phyloP scores from a whole-genome alignment of 2,113 vertebrate genomes.

The Chaetodon auriga region DNA sequence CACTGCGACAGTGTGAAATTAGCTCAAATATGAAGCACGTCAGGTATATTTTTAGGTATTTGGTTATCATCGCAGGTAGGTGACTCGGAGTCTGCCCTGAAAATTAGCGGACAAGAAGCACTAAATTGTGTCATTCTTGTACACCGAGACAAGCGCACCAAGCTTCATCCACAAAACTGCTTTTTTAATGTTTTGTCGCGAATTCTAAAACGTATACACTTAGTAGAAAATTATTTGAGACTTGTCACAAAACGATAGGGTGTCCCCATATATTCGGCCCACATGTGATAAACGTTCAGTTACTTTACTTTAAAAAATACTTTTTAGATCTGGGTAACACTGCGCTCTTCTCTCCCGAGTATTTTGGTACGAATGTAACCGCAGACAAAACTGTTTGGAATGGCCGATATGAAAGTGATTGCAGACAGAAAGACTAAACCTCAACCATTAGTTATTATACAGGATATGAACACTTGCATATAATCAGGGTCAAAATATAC shows the following conservation, averaged over 20 bases:
- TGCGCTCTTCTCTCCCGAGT: not conserved
- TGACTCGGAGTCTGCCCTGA: not conserved
- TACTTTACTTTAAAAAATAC: not conserved
- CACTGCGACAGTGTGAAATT: not conserved
- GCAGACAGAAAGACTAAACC: not conserved
- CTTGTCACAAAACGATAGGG: fast-evolving
- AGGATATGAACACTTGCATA: fast-evolving
- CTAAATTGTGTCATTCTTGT: not conserved
- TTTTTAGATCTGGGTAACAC: too few species aligned
- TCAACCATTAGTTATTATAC: not conserved
- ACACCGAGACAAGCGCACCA: not conserved
- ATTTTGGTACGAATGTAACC: not conserved
- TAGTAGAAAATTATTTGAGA: fast-evolving
- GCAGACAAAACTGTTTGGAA: not conserved
- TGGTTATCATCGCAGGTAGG: too few species aligned
- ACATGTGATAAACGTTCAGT: fast-evolving
- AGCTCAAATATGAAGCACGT: not conserved
- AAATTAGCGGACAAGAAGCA: not conserved
- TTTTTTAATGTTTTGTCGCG: not conserved
- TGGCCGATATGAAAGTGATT: not conserved
- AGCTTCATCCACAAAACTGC: not conserved
- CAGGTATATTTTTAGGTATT: fast-evolving
- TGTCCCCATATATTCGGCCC: not conserved
- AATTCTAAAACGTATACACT: not conserved
- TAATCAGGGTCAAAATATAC: not conserved